phyloP scores from a whole-genome alignment of 1,140 invertebrate genomes.

The Neodiprion lecontei region DNA sequence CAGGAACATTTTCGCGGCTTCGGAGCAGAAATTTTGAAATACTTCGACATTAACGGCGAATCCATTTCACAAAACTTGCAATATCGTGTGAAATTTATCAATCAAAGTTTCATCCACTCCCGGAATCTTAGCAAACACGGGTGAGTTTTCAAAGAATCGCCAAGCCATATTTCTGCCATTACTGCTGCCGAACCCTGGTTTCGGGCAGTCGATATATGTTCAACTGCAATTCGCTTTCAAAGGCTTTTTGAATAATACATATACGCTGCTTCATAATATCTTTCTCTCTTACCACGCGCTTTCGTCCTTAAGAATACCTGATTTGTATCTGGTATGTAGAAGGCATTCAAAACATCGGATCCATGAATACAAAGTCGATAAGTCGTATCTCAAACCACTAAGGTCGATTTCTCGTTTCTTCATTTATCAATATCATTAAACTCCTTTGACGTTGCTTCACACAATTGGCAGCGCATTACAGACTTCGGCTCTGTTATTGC shows the following conservation, averaged over 20 bases:
- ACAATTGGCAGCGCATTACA: slow-evolving; percentile 26
- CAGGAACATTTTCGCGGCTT: slow-evolving; percentile 31
- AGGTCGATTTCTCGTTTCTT: slow-evolving; percentile 22
- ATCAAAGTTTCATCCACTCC: slow-evolving; percentile 39
- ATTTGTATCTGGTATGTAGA: slow-evolving; percentile 8
- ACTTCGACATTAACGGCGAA: slow-evolving; percentile 22
- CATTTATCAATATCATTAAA: slow-evolving; percentile 26
- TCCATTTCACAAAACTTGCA: slow-evolving; percentile 26
- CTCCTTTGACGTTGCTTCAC: slow-evolving; percentile 24
- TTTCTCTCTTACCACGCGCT: slow-evolving; percentile 21
- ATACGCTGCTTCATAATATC: slow-evolving; percentile 19
- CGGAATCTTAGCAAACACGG: slow-evolving; percentile 36
- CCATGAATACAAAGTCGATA: slow-evolving; percentile 19
- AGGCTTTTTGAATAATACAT: slow-evolving; percentile 20
- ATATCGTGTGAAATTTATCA: slow-evolving; percentile 24
- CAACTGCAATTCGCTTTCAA: slow-evolving; percentile 20
- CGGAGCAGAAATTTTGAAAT: slow-evolving; percentile 31
- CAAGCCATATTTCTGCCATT: slow-evolving; percentile 46
- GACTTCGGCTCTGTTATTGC: slow-evolving; percentile 20
- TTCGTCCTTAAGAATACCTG: slow-evolving; percentile 10
- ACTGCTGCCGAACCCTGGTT: slow-evolving; percentile 35
- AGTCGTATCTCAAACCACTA: slow-evolving; percentile 23
- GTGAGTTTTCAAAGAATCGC: slow-evolving; percentile 39
- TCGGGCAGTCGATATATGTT: slow-evolving; percentile 24
- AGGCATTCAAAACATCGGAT: not conserved